These are phyloP conservation scores for Psittacara wagleri DNA, from an alignment of 2,113 vertebrate genomes.

Conservation along the genomic window DNA sequence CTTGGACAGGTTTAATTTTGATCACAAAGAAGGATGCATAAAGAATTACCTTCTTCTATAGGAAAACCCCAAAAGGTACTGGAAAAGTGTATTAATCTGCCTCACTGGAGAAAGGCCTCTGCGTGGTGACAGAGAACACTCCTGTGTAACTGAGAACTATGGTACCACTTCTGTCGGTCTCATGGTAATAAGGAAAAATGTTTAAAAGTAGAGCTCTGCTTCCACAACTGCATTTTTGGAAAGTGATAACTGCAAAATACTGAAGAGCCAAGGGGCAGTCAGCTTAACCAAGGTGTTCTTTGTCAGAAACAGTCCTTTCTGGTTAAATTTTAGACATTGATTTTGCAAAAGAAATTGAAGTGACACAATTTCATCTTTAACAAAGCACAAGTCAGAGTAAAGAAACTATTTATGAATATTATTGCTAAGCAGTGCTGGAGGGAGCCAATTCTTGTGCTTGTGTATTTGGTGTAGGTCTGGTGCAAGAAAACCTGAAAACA, in stretches of 20 bases:
- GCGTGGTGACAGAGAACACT: neutral
- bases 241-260: neutral
- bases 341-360: neutral
- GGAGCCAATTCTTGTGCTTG: neutral
- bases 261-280: neutral
- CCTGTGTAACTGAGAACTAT: neutral
- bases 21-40: neutral
- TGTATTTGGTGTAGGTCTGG: neutral
- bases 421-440: neutral
- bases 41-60: constrained; percentile 15
- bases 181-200: neutral
- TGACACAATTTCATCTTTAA: neutral
- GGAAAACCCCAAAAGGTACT: constrained; percentile 34
- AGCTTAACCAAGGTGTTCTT: neutral
- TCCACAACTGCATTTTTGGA: neutral
- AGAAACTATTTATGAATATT: neutral
- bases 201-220: neutral
- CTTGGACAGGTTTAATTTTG: neutral
- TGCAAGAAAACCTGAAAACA: neutral
- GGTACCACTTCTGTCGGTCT: neutral
- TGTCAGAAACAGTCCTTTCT: neutral
- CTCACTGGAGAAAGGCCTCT: neutral
- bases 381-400: neutral
- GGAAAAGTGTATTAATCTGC: constrained; percentile 23
- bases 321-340: neutral